Conservation (phyloP, 2,113 vertebrate genomes). For the Lathamus discolor region DNA sequence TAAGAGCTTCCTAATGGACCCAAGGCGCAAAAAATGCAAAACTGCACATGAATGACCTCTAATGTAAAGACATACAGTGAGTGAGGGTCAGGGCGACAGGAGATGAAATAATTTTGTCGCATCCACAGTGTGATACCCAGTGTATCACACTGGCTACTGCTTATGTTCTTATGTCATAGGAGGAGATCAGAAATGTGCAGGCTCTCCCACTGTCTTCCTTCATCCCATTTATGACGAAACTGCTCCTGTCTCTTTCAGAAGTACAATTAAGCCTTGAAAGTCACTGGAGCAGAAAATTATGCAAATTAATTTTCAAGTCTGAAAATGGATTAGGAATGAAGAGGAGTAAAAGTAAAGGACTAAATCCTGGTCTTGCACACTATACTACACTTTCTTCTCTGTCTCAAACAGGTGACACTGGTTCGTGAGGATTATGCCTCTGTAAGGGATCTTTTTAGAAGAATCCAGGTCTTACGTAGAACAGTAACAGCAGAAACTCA, state of each 20-base stretch:
- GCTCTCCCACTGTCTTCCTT: background rate
- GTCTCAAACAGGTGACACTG: background rate
- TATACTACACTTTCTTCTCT: background rate
- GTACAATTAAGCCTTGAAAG: slow-evolving; percentile 10
- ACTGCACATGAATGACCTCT: background rate
- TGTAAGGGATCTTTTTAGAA: background rate
- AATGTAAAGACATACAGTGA: background rate
- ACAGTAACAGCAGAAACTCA: background rate
- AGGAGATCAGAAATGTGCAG: background rate
- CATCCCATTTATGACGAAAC: background rate
- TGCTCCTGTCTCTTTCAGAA: background rate
- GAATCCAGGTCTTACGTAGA: background rate
- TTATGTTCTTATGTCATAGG: background rate
- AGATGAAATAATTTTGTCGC: background rate
- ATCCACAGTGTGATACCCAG: background rate
- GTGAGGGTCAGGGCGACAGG: background rate
- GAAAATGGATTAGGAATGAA: slow-evolving; percentile 7
- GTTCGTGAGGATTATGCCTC: background rate
- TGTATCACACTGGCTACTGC: background rate
- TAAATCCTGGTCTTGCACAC: background rate
- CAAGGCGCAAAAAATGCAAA: background rate
- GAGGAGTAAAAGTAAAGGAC: background rate
- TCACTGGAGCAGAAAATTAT: background rate
- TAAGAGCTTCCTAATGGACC: background rate
- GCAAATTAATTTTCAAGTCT: slow-evolving; percentile 34